Base-by-base conservation (phyloP, 2,113 vertebrate genomes). In the Pygathrix nemaeus region DNA sequence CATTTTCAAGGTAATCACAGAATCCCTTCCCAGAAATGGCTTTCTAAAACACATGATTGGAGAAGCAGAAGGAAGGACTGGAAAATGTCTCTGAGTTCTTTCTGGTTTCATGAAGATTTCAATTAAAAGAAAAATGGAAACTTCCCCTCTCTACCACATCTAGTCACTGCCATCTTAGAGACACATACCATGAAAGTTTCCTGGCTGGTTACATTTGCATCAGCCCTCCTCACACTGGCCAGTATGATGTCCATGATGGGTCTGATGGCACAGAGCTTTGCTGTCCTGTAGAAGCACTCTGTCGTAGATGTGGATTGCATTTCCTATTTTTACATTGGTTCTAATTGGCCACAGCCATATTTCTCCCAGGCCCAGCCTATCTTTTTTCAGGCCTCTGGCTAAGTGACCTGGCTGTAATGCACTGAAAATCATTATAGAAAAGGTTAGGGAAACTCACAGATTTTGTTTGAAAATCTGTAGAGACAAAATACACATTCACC, bases 241-340 rank as follows among this genome's bases (percentile, higher is more conserved):
- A 57, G 27, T 35, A 18, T 85, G 66, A 70, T 79, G 61, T 78
- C 72, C 45, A 25, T 10, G n/a, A 35, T 64, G 91, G 70, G 27
- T 27, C 85, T 95, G 91, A 88, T 66, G 78, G 93, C 91, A 61
- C 52, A 88, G 85, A 78, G 81, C 35, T 48, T 68, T 20, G 16
- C 45, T 93, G 73, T 91, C 18, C 68, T 13, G 11, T 75, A 70
- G 78, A 93, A 88, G 61, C 75, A 45, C 82, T 93, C 76, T 27
- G 8, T 79, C 88, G 18, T 61, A 73, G 72, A 61, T 30, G 68
- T 35, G 78, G 81, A 70, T 48, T 96, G 78, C 68, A 68, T 88
- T 90, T 94, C 90, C 93, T 91, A 70, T 97, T 97, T 97, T 93
- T 88, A 52, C 38, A 85, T 94, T 43, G 5, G 14, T 85, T 93